A percentile compares a stretch with the other conserved stretches of the same genome.
Evolutionary conservation across 2,888 invertebrate genomes (phyloP).

Genomic region (Apodemia duryi): DNA sequence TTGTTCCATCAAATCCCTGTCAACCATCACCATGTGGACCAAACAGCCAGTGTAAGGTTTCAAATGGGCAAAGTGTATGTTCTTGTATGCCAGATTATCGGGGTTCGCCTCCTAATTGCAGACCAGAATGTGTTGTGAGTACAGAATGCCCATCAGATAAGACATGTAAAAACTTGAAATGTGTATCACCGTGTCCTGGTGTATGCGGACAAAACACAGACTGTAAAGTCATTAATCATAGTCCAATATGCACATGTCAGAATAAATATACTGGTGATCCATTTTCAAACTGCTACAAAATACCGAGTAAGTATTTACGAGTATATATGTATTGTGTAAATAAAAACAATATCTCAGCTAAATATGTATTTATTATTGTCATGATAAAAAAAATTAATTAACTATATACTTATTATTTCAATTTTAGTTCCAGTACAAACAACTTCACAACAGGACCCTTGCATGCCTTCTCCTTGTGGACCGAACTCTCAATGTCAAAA

Average conservation of each 20-base stretch:
- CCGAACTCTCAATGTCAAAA: slow-evolving; percentile 80
- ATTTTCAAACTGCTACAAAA: slow-evolving; percentile 81
- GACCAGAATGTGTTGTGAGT: slow-evolving; percentile 86
- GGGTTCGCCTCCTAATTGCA: slow-evolving; percentile 84
- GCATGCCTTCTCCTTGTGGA: slow-evolving; percentile 84
- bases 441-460: slow-evolving; percentile 75
- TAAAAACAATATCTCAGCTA: not conserved
- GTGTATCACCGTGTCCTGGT: slow-evolving; percentile 85
- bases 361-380: not conserved
- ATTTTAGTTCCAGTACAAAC: slow-evolving; percentile 51
- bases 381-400: not conserved
- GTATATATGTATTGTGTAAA: too few relatives aligned
- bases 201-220: slow-evolving; percentile 85
- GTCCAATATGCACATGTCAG: slow-evolving; percentile 84
- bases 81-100: slow-evolving; percentile 84
- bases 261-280: slow-evolving; percentile 81
- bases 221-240: slow-evolving; percentile 86
- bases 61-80: slow-evolving; percentile 82
- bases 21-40: slow-evolving; percentile 82
- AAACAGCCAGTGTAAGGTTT: slow-evolving; percentile 80
- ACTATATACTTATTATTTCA: slow-evolving; percentile 17
- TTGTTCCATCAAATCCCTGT: slow-evolving; percentile 66
- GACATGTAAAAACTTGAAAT: slow-evolving; percentile 84
- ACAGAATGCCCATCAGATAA: slow-evolving; percentile 82
- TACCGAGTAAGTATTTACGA: slow-evolving; percentile 49